Percentiles rank a stretch among this genome's conserved stretches.
phyloP scores from a whole-genome alignment of 1,140 invertebrate species.

The Heliconius congener region DNA sequence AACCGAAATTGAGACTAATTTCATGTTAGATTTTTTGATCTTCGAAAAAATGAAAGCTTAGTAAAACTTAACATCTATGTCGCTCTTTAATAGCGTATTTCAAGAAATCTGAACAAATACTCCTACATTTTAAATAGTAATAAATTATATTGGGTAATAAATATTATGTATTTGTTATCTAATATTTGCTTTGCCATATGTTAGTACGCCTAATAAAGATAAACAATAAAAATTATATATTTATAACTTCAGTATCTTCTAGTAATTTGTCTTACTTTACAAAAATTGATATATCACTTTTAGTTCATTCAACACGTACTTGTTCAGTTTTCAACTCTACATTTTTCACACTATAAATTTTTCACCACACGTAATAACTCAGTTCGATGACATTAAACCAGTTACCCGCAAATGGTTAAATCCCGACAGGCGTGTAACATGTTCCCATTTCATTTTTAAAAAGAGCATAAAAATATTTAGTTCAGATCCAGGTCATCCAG shows the following conservation, averaged over 20 bases:
- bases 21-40: not conserved
- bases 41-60: not conserved
- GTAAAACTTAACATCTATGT: not conserved
- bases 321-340: not conserved
- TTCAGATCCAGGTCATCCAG: slow-evolving; percentile 41
- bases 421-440: slow-evolving; percentile 24
- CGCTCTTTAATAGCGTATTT: not conserved
- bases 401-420: slow-evolving; percentile 28
- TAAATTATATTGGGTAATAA: not conserved
- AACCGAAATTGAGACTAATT: too few relatives aligned
- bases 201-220: too few relatives aligned
- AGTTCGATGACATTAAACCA: slow-evolving; percentile 26
- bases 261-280: not conserved
- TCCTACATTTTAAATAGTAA: not conserved
- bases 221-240: too few relatives aligned
- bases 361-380: not conserved
- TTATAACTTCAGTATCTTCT: too few relatives aligned
- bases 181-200: not conserved
- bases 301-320: not conserved
- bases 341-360: not conserved
- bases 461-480: slow-evolving; percentile 33
- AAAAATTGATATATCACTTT: not conserved
- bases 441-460: slow-evolving; percentile 28
- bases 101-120: not conserved
- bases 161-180: not conserved